phyloP scores from a whole-genome alignment of 2,113 vertebrate species.

The Motacilla tschutschensis region DNA sequence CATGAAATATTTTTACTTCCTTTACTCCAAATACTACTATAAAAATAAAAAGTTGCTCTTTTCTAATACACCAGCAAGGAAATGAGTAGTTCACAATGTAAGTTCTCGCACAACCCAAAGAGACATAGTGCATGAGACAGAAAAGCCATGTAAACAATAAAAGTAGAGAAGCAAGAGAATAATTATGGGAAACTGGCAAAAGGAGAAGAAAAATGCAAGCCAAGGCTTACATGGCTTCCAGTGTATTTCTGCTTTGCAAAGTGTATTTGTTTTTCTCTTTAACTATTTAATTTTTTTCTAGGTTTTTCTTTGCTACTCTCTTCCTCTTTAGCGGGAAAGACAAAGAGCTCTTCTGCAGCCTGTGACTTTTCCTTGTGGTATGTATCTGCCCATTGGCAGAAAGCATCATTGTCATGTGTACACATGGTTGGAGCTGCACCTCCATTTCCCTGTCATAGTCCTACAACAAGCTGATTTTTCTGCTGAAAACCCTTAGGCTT shows the following conservation, averaged over 20 bases:
- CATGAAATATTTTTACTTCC: not conserved
- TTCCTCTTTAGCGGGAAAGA: not conserved
- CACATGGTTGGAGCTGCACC: not conserved
- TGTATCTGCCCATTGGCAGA: not conserved
- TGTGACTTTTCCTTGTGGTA: not conserved
- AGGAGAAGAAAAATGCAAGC: not conserved
- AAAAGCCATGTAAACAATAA: not conserved
- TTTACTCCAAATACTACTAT: not conserved
- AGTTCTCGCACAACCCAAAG: not conserved
- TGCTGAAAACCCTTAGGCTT: not conserved
- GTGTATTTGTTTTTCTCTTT: not conserved
- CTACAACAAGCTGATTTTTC: not conserved
- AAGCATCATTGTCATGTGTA: not conserved
- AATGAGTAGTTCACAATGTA: not conserved
- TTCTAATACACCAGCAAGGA: not conserved
- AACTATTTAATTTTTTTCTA: not conserved
- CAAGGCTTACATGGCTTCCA: not conserved
- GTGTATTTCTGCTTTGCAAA: not conserved
- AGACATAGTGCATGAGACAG: not conserved
- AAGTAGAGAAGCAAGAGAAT: not conserved
- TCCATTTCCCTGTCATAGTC: not conserved
- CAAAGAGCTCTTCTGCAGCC: not conserved
- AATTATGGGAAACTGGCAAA: not conserved
- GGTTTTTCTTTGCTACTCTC: not conserved
- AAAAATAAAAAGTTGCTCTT: not conserved